A percentile compares a stretch with the other conserved stretches of the same genome.
Evolutionary conservation across 1,140 invertebrate species (phyloP).

Genomic region (Plodia interpunctella): DNA sequence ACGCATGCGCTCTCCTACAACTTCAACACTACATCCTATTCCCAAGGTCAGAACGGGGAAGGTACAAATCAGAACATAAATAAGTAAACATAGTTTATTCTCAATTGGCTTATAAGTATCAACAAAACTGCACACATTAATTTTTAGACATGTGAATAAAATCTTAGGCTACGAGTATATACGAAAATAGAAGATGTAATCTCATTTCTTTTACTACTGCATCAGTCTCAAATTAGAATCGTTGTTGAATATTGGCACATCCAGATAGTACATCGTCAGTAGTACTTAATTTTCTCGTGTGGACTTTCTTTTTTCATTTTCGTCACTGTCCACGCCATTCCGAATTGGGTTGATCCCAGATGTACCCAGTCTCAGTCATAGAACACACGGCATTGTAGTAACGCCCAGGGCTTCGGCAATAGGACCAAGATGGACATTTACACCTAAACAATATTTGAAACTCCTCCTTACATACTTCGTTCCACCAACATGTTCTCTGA

Average conservation of each 20-base stretch:
- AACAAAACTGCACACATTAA: slow-evolving; percentile 30
- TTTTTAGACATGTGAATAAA: slow-evolving; percentile 6
- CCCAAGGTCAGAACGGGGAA: slow-evolving; percentile 42
- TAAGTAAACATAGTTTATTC: slow-evolving; percentile 47
- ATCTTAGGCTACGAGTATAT: slow-evolving; percentile 40
- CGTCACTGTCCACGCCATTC: slow-evolving; percentile 69
- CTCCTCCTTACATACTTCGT: slow-evolving; percentile 94
- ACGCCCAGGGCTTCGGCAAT: slow-evolving; percentile 89
- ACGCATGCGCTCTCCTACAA: slow-evolving; percentile 55
- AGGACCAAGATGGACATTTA: slow-evolving; percentile 91
- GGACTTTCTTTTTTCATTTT: not conserved
- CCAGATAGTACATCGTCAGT: slow-evolving; percentile 4
- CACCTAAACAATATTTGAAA: slow-evolving; percentile 91
- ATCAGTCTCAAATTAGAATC: slow-evolving; percentile 67
- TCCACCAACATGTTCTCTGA: slow-evolving; percentile 94
- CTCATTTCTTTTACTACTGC: slow-evolving; percentile 57
- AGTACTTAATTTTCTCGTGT: not conserved
- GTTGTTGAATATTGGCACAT: slow-evolving; percentile 32
- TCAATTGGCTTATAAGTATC: slow-evolving; percentile 39
- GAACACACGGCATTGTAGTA: slow-evolving; percentile 95
- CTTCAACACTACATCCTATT: slow-evolving; percentile 20
- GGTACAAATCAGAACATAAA: slow-evolving; percentile 30
- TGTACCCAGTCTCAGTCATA: slow-evolving; percentile 93
- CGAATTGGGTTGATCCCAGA: slow-evolving; percentile 87
- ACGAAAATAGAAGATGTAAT: slow-evolving; percentile 69